Evolutionary conservation across 1,140 invertebrate species (phyloP), one percentile per base, ranked within the genome.

Genomic region (Eulimnadia texana): DNA sequence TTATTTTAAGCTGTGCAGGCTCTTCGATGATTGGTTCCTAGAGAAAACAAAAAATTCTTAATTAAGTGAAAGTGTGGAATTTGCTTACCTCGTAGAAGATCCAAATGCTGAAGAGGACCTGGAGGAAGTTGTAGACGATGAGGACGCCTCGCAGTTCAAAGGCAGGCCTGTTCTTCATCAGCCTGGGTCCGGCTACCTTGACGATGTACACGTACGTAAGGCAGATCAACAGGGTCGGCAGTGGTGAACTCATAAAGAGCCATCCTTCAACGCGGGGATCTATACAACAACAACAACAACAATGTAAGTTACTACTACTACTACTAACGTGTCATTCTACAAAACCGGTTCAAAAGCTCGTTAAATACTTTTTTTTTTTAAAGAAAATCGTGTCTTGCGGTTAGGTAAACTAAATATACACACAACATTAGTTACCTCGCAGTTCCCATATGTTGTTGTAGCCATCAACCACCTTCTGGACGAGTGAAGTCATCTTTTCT

Each of bases 211-310:
- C 69, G 64, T 87, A 88, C 19, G 81, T 77, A 27, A 80, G 75
- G 54, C 87, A 70, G 27, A 88, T 82, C 25, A 78, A 79, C 2
- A 84, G 67, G 0, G 86, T 85, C 0, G 87, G 86, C 20, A 84
- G 72, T 0, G 87, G 88, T 2, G 83, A 83, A 22, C 78, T 77
- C 73, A 93, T 86, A 13, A 93, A 72, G 63, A 87, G 84, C 89
- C 89, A 93, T 64, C 90, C 80, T 65, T 83, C 85, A 42, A 89
- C 89, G 66, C 90, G 79, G 3, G 79, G 78, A 80, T 91, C 88
- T 88, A 71, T 50, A 79, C 80, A 64, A 61, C 62, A 65, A 56
- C 56, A 68, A n/a, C n/a, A n/a, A n/a, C n/a, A n/a, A n/a, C n/a
- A n/a, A n/a, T n/a, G n/a, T n/a, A n/a, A n/a, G n/a, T n/a, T n/a